Base-by-base conservation (phyloP, 1,140 invertebrate genomes). In the Hyles vespertilio region DNA sequence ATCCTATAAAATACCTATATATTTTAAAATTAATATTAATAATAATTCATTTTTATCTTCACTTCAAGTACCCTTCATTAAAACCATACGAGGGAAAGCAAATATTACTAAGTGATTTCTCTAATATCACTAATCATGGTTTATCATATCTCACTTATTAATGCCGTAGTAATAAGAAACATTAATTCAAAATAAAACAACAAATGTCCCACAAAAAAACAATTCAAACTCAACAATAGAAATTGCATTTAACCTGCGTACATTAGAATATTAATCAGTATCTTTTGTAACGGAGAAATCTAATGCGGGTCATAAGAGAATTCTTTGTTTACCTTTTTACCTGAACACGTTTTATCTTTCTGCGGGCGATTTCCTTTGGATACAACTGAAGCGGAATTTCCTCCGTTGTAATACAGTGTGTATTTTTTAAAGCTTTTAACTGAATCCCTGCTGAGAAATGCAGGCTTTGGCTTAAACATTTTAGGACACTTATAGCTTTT, bases 351-450 rank as follows among this genome's bases (percentile, higher is more conserved):
- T 55, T 55, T 60, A 60, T 54, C 52, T 60, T 54, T 44, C 50
- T 60, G 40, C 58, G 58, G 58, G 58, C 32, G 47, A 55, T 60
- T 50, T 55, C 22, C 52, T 51, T 60, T 22, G 46, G 46, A 48
- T 48, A 48, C 12, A n/a, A 22, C 5, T 48, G 46, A 48, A 48
- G 46, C 46, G 46, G 12, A 48, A 48, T 48, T 48, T 48, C 46
- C 46, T 48, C 46, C 46, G 46, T 11, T 22, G 46, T 22, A 40
- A 40, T 40, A 40, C 36, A 40, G 46, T 22, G n/a, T 48, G n/a
- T 48, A 48, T 48, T 48, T 48, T 48, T 48, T 48, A 5, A 11
- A n/a, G 46, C 46, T 48, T 48, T 48, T n/a, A 48, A n/a, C 46
- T 11, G n/a, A n/a, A 11, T 48, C 12, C 46, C n/a, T 22, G 46